Evolutionary conservation across 2,113 vertebrate species (phyloP).

Genomic region (Parus major): DNA sequence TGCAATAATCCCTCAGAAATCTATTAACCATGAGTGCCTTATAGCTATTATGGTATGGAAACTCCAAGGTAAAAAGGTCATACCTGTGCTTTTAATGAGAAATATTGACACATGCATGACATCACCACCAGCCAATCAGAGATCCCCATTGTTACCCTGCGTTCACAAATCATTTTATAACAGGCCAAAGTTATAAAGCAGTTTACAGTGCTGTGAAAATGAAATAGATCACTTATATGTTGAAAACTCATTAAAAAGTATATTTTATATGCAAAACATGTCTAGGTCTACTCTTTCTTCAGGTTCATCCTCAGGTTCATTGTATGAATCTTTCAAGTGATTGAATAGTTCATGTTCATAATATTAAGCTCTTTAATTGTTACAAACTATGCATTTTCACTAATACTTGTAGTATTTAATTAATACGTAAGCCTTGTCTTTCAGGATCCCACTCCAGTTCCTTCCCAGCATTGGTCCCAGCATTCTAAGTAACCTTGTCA

Average conservation of each 20-base stretch:
- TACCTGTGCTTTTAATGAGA: conserved; percentile 62
- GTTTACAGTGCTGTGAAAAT: conserved; percentile 2
- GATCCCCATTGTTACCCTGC: neutral
- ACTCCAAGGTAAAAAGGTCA: conserved; percentile 66
- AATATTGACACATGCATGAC: conserved; percentile 52
- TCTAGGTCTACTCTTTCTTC: neutral
- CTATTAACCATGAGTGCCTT: conserved; percentile 30
- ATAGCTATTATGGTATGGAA: conserved; percentile 43
- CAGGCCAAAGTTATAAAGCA: neutral
- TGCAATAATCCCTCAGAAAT: conserved; percentile 63
- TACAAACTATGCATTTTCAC: neutral
- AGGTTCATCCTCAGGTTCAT: neutral
- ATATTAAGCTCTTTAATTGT: neutral
- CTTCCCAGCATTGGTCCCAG: neutral
- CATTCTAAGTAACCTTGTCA: neutral
- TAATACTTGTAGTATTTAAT: neutral
- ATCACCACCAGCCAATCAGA: conserved; percentile 49
- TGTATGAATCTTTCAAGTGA: neutral
- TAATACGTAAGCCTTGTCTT: neutral
- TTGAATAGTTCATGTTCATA: neutral
- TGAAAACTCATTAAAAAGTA: neutral
- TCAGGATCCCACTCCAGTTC: neutral
- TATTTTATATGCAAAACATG: neutral
- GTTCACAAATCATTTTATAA: conserved; percentile 14
- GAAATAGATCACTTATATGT: neutral